These are phyloP conservation scores for Hirudo medicinalis DNA, from an alignment of 1,140 invertebrate species.

Conservation along the genomic window DNA sequence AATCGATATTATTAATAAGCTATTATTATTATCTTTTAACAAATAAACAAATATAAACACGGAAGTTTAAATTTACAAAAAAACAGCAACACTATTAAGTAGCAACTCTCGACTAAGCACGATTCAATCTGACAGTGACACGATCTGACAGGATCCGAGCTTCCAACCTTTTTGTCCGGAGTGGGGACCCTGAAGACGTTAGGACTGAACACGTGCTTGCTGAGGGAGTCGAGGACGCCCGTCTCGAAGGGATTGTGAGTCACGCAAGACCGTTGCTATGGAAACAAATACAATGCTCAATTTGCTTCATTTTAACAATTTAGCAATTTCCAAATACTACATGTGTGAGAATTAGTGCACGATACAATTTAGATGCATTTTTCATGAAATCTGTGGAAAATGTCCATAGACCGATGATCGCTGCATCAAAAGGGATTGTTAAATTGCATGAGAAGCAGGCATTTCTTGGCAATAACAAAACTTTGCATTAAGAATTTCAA, in stretches of 20 bases:
- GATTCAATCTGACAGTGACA: too few species aligned
- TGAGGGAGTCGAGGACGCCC: conserved; percentile 11
- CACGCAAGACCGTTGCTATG: background rate
- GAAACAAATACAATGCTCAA: background rate
- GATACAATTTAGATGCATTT: background rate
- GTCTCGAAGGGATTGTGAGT: conserved; percentile 20
- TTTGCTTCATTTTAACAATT: background rate
- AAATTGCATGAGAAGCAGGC: background rate
- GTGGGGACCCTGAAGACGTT: conserved; percentile 18
- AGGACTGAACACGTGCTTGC: conserved; percentile 16
- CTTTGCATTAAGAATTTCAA: background rate
- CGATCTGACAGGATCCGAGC: too few species aligned
- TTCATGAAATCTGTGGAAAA: too few species aligned
- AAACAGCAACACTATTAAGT: too few species aligned
- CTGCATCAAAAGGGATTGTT: too few species aligned
- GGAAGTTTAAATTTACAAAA: too few species aligned
- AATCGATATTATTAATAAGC: too few species aligned
- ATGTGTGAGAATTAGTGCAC: background rate
- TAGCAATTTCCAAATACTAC: background rate
- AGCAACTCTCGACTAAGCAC: too few species aligned
- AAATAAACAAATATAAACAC: too few species aligned
- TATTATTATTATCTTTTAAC: too few species aligned
- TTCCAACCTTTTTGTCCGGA: conserved; percentile 14
- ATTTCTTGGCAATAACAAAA: background rate
- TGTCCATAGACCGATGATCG: too few species aligned